phyloP scores from a whole-genome alignment of 2,888 invertebrate genomes.

The Hyppa rectilinea region DNA sequence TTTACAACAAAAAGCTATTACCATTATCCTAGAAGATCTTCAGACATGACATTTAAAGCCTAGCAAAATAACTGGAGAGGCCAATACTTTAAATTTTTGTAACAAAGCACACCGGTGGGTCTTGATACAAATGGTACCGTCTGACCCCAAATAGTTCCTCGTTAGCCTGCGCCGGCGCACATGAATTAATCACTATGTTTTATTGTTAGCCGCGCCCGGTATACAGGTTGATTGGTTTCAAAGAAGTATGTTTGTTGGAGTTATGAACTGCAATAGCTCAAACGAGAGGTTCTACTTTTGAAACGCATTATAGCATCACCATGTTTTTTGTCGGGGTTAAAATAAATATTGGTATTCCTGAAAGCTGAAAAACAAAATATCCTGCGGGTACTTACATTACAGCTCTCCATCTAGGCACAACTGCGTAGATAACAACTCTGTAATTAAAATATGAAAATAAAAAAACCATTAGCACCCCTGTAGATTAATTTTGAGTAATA shows the following conservation, averaged over 20 bases:
- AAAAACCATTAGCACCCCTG: background rate
- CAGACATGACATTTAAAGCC: slow-evolving; percentile 42
- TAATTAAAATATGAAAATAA: background rate
- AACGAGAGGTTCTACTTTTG: background rate
- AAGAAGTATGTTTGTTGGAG: slow-evolving; percentile 23
- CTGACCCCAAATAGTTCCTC: slow-evolving; percentile 86
- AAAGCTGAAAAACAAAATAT: no score
- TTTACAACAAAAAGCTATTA: slow-evolving; percentile 41
- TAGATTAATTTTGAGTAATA: background rate
- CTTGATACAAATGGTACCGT: slow-evolving; percentile 66
- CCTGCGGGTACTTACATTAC: no score
- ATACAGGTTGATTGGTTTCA: slow-evolving; percentile 74
- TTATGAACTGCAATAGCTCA: background rate
- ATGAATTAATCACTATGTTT: slow-evolving; percentile 88
- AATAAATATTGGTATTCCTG: background rate
- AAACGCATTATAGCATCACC: background rate
- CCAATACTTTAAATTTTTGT: slow-evolving; percentile 70
- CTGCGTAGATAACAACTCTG: background rate
- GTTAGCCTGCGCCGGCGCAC: slow-evolving; percentile 82
- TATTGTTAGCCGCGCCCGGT: slow-evolving; percentile 83
- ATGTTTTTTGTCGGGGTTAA: no score
- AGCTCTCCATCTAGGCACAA: background rate
- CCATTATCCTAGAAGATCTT: slow-evolving; percentile 43
- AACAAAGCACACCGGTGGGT: slow-evolving; percentile 74
- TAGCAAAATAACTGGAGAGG: slow-evolving; percentile 52